Evolutionary conservation across 1,140 invertebrate genomes (phyloP).

Genomic region (Cataglyphis hispanica): DNA sequence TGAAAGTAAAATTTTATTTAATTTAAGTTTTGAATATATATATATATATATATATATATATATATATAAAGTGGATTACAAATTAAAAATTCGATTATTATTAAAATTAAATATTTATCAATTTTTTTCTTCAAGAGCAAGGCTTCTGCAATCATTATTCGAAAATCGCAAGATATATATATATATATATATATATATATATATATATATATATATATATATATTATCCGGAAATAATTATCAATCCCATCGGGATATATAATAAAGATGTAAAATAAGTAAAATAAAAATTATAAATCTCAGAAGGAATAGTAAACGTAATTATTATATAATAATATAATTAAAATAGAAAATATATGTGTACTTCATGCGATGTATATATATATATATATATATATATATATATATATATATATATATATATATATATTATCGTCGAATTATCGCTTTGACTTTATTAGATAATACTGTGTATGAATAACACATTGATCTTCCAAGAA

Average conservation of each 20-base stretch:
- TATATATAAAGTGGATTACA: not conserved
- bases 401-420: no score
- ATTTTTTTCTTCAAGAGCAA: not conserved
- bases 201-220: no score
- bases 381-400: no score
- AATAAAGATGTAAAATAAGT: not conserved
- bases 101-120: not conserved
- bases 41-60: no score
- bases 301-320: not conserved
- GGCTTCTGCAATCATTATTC: not conserved
- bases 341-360: not conserved
- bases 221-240: not conserved
- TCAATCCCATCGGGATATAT: no score
- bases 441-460: not conserved
- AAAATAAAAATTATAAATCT: not conserved
- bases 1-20: no score
- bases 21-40: no score
- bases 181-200: no score
- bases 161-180: not conserved
- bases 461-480: not conserved
- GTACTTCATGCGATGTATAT: no score
- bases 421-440: not conserved
- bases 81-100: not conserved
- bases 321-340: not conserved
- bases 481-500: constrained; percentile 30